phyloP scores from a whole-genome alignment of 2,797 vertebrate genomes.

The Ara ararauna region DNA sequence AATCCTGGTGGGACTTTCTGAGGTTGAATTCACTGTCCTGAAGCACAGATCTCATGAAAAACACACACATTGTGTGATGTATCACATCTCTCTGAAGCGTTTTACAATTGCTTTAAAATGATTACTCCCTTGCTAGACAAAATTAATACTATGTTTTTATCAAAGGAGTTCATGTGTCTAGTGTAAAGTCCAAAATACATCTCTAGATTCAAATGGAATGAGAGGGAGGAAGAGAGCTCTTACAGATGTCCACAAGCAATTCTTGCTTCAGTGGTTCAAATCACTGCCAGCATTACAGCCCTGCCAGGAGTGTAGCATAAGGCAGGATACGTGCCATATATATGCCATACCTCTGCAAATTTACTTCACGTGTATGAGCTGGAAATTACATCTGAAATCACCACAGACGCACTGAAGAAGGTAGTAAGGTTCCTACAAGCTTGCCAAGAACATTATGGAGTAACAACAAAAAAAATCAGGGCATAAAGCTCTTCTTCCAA shows the following conservation, averaged over 20 bases:
- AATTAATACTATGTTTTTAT: not conserved
- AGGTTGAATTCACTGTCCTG: not conserved
- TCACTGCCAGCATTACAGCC: not conserved
- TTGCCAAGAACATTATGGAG: not conserved
- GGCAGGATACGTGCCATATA: not conserved
- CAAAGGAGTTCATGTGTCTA: not conserved
- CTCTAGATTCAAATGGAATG: not conserved
- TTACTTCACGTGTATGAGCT: not conserved
- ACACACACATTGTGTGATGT: not conserved
- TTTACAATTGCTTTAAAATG: not conserved
- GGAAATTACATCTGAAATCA: not conserved
- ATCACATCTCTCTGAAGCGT: not conserved
- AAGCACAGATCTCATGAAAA: not conserved
- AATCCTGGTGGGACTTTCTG: not conserved
- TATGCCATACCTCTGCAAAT: not conserved
- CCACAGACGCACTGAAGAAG: not conserved
- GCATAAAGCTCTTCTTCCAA: slow-evolving; percentile 38
- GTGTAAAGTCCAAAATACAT: not conserved
- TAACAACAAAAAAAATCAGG: not conserved
- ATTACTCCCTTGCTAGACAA: not conserved
- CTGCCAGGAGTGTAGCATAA: not conserved
- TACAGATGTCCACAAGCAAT: not conserved
- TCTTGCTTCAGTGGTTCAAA: not conserved
- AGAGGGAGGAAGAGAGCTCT: not conserved
- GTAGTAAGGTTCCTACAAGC: not conserved